Conservation (phyloP, 1,140 invertebrate genomes). For the Bombus turneri region DNA sequence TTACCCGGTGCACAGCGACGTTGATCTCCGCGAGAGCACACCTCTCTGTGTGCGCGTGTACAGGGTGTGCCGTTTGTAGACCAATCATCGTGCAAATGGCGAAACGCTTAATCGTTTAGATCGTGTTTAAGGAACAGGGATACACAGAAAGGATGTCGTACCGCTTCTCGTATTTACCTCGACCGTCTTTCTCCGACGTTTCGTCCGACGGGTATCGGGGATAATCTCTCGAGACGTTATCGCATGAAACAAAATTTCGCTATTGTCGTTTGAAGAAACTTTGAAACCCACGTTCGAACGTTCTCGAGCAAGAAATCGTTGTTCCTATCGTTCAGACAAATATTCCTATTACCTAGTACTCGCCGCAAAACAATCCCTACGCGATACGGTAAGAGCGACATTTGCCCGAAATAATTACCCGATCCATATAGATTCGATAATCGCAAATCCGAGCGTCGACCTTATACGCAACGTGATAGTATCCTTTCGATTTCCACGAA, state of each 20-base stretch:
- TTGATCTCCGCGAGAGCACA: conserved; percentile 57
- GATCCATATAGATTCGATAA: neutral
- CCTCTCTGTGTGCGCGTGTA: conserved; percentile 51
- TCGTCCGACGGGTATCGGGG: neutral
- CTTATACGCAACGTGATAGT: neutral
- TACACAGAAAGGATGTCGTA: neutral
- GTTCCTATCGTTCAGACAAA: neutral
- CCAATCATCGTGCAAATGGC: neutral
- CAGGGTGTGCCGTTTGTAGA: conserved; percentile 40
- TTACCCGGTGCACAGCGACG: conserved; percentile 66
- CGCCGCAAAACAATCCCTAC: neutral
- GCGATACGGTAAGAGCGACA: neutral
- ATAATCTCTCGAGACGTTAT: neutral
- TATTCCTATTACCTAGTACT: neutral
- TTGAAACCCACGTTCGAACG: neutral
- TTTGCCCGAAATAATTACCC: neutral
- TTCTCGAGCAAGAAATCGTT: too few species aligned
- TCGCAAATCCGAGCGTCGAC: neutral
- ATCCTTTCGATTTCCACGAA: neutral
- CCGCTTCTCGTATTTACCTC: neutral
- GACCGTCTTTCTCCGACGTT: neutral
- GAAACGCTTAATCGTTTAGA: neutral
- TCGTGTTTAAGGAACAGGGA: neutral
- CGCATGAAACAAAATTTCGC: neutral
- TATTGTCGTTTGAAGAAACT: neutral